phyloP scores from a whole-genome alignment of 2,113 vertebrate species.

The Emydura subglobosa region DNA sequence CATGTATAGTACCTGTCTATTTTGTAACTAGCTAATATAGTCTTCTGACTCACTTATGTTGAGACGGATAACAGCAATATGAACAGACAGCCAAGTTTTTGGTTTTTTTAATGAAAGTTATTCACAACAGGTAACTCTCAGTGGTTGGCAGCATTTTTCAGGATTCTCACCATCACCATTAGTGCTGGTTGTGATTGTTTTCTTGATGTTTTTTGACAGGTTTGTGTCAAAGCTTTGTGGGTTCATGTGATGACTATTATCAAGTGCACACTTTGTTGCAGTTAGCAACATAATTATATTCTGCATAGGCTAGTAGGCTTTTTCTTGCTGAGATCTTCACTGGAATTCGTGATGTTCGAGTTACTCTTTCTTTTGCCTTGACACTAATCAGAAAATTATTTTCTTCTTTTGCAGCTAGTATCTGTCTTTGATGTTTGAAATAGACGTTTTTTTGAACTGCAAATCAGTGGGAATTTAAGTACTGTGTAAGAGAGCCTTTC shows the following conservation, averaged over 20 bases:
- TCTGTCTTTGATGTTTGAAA: neutral
- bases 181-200: neutral
- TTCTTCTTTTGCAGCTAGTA: neutral
- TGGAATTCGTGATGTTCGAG: neutral
- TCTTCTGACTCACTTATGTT: neutral
- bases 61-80: neutral
- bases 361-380: neutral
- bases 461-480: neutral
- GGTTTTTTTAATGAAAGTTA: neutral
- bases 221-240: neutral
- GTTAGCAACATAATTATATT: neutral
- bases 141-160: neutral
- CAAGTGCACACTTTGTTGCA: neutral
- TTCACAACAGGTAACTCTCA: neutral
- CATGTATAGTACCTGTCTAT: neutral
- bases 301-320: neutral
- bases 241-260: neutral
- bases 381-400: neutral
- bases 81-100: neutral
- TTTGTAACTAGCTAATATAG: neutral
- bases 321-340: neutral
- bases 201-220: neutral
- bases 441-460: neutral
- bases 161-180: neutral
- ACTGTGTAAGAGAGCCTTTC: neutral